Evolutionary conservation across 2,113 vertebrate species (phyloP), one percentile per base, ranked within the genome.

Genomic region (Sciurus niger): DNA sequence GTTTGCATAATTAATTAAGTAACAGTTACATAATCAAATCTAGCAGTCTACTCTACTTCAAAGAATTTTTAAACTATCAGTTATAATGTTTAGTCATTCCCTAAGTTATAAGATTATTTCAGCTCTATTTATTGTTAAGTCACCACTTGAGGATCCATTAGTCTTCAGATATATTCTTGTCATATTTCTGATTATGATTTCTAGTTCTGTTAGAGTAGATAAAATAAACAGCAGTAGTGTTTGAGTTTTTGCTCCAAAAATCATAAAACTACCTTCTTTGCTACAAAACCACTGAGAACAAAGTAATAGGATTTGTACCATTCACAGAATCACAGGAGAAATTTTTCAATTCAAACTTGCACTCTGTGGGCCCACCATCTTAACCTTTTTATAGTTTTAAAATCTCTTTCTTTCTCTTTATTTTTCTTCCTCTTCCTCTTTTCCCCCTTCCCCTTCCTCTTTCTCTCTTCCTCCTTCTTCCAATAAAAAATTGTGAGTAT

Each of bases 61-160:
- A 28, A 68, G 92, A 90, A 91, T 87, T 32, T 78, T 89, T 84
- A 93, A 93, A 79, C 80, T 90, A 90, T 84, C 84, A 96, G 91
- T 98, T 97, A 74, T 92, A 96, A 74, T 90, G 3, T 87, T 60
- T 72, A 58, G 22, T 70, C 43, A 91, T 89, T 94, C 34, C 79
- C 60, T 96, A 65, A 96, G 1, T 78, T 85, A 24, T 28, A 89
- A 84, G n/a, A 82, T 95, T 77, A 93, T 82, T 96, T 94, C 7
- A 88, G 25, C 6, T 63, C 0, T 80, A 73, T 60, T 94, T 96
- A 22, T 76, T 90, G 10, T 88, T 94, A 73, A 91, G 72, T 55
- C 11, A 72, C 30, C 43, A 87, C 24, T 93, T 93, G 78, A 96
- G 53, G 83, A 63, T 93, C 13, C 48, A 11, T 84, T 93, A 78